Conservation (phyloP, 2,113 vertebrate genomes). For the Aythya baeri region DNA sequence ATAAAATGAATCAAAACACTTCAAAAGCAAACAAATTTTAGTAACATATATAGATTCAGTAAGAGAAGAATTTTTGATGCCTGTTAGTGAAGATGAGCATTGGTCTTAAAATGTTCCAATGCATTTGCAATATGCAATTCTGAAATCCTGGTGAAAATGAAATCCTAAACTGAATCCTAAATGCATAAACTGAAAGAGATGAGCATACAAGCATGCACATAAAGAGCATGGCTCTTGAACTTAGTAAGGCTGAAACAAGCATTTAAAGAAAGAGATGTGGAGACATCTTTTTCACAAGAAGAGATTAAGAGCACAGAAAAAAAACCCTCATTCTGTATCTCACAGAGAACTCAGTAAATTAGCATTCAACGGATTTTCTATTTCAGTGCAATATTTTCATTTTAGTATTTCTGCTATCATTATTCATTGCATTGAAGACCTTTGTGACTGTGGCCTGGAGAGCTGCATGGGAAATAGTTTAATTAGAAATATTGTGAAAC, state of each 20-base stretch:
- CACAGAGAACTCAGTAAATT: too few relatives aligned
- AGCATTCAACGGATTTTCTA: too few relatives aligned
- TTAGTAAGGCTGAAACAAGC: neutral
- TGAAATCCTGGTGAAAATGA: neutral
- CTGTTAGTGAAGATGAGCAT: neutral
- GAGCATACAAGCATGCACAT: neutral
- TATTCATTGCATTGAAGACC: too few relatives aligned
- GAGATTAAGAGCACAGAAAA: too few relatives aligned
- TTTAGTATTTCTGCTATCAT: too few relatives aligned
- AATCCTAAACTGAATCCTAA: neutral
- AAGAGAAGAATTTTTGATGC: neutral
- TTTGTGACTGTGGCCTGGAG: too few relatives aligned
- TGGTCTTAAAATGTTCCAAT: neutral
- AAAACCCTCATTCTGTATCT: too few relatives aligned
- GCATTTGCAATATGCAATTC: neutral
- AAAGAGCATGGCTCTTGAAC: neutral
- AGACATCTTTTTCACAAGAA: too few relatives aligned
- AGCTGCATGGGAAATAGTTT: too few relatives aligned
- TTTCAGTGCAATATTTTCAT: too few relatives aligned
- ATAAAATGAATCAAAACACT: neutral
- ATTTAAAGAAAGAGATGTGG: too few relatives aligned
- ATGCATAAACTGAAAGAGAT: neutral
- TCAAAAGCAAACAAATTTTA: neutral
- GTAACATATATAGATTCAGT: neutral
- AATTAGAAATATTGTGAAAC: too few relatives aligned